Conservation (phyloP, 30 jellyfish, hydroid and myxozoan species). For the Haliclystus octoradiatus region DNA sequence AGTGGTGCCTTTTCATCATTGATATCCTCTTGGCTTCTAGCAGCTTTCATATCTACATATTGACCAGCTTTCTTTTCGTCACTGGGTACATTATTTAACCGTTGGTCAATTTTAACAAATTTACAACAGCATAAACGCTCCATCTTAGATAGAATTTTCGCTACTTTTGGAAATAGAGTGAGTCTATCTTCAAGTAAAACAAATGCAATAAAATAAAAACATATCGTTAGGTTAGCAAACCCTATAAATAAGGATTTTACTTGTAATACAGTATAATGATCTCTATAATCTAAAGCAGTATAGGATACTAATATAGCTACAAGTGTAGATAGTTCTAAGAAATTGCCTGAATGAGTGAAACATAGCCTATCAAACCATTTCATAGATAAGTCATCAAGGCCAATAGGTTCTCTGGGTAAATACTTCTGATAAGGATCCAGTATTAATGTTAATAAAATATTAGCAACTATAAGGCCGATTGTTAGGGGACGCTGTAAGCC, state of each 20-base stretch:
- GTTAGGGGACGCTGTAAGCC: conserved; percentile 75
- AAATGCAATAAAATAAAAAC: conserved; percentile 56
- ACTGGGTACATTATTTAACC: no score
- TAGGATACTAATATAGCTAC: conserved; percentile 67
- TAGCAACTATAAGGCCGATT: conserved; percentile 54
- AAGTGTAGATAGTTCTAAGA: conserved; percentile 61
- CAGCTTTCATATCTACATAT: no score
- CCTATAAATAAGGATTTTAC: conserved; percentile 77
- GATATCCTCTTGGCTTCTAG: no score
- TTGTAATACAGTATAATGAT: conserved; percentile 68
- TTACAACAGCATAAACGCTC: not conserved
- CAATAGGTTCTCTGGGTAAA: conserved; percentile 66
- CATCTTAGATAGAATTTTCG: conserved; percentile 8
- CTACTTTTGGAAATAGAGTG: conserved; percentile 59
- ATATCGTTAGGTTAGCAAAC: conserved; percentile 37
- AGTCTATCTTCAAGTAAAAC: conserved; percentile 81
- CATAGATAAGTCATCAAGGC: conserved; percentile 34
- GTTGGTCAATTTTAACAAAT: no score
- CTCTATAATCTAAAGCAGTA: conserved; percentile 84
- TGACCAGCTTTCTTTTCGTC: no score
- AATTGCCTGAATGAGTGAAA: conserved; percentile 68
- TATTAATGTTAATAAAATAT: conserved; percentile 47
- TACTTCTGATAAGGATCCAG: conserved; percentile 76
- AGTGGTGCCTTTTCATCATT: no score
- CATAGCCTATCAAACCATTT: conserved; percentile 92